Evolutionary conservation across 2,113 vertebrate species (phyloP).

Genomic region (Grammomys surdaster): DNA sequence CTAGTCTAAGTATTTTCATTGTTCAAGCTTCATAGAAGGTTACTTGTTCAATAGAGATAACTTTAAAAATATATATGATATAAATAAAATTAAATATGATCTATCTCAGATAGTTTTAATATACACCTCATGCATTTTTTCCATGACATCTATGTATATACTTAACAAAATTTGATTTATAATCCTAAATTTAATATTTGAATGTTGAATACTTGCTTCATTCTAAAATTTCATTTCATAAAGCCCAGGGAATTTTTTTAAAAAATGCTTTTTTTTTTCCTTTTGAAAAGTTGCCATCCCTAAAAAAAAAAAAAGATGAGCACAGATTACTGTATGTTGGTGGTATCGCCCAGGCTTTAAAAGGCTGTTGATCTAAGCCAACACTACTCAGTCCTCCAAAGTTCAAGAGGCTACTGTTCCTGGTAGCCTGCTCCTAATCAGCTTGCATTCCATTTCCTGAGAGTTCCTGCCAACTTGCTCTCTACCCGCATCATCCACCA

Average conservation of each 20-base stretch:
- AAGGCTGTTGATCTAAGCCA: conserved; percentile 50
- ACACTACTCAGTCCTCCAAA: conserved; percentile 40
- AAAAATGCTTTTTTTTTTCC: conserved; percentile 23
- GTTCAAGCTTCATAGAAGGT: conserved; percentile 15
- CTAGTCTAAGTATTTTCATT: conserved; percentile 8
- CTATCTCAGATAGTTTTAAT: background rate
- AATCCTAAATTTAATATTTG: background rate
- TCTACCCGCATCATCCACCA: background rate
- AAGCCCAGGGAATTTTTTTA: background rate
- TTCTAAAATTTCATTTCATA: background rate
- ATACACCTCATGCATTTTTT: background rate
- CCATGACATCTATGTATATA: background rate
- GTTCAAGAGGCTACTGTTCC: conserved; percentile 48
- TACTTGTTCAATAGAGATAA: background rate
- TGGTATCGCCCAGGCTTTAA: conserved; percentile 48
- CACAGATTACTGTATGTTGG: conserved; percentile 20
- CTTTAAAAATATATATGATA: background rate
- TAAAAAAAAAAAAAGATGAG: conserved; percentile 64
- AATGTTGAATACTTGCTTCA: background rate
- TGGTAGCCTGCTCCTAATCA: conserved; percentile 29
- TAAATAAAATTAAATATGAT: conserved; percentile 31
- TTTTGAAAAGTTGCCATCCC: conserved; percentile 64
- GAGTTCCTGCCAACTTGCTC: background rate
- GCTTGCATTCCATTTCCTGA: conserved; percentile 46
- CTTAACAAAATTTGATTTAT: conserved; percentile 45